Base-by-base conservation (phyloP, 2,113 vertebrate genomes). In the Proteles cristata region DNA sequence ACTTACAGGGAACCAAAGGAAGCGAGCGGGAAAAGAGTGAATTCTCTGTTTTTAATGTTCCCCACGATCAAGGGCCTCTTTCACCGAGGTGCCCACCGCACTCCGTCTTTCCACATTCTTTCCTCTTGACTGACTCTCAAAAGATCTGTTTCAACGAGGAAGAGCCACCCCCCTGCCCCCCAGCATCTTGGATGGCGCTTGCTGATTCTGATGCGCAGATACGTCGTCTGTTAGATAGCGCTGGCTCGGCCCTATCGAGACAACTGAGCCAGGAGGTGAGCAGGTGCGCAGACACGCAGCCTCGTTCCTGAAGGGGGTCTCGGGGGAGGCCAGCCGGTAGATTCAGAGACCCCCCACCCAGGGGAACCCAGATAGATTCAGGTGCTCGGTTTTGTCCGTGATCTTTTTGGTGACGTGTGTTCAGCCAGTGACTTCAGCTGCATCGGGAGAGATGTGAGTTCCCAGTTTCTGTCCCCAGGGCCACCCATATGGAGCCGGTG, bases 111-210 rank as follows among this genome's bases (percentile, higher is more conserved):
- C 86, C 65, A 10, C 73, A 65, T 86, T 93, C 92, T 93, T 96
- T 95, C 73, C 69, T 82, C 94, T 94, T 93, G 95, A 92, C 39
- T 86, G 79, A 65, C 85, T 71, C 82, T 93, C 91, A 94, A 97
- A 95, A 68, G 76, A 80, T 96, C 93, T 63, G 39, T 93, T 87
- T 97, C 89, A 84, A 7, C 9, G 8, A 19, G 39, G 58, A 81
- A 88, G 76, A 50, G 88, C 1, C 50, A 11, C 12, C 11, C 50
- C 48, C 50, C 50, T 39, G 71, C 91, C 16, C 19, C 21, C 31
- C 80, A 8, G 94, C 58, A 12, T 79, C 77, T 66, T 66, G 77
- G 88, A 19, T 17, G 90, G 53, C 5, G 86, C 26, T 11, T n/a
- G 79, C 55, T 7, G 94, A 45, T 61, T 68, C 3, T 5, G 79